phyloP scores from a whole-genome alignment of 2,888 invertebrate species.

The Agrochola litura region DNA sequence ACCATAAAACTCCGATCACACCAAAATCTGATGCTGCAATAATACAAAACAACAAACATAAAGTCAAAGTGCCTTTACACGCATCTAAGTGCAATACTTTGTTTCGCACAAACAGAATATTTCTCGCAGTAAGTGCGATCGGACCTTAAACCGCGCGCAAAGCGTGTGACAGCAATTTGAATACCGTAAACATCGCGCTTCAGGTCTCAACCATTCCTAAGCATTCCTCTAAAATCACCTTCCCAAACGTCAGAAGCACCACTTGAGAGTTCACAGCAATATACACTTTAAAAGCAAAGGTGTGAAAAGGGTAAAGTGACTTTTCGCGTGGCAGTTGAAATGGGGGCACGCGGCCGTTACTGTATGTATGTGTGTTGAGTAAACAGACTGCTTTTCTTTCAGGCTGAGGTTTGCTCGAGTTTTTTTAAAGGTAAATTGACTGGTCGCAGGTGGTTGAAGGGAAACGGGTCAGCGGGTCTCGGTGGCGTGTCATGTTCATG shows the following conservation, averaged over 20 bases:
- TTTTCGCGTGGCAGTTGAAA: slow-evolving; percentile 80
- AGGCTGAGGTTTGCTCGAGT: slow-evolving; percentile 82
- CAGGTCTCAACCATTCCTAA: slow-evolving; percentile 83
- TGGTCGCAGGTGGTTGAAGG: slow-evolving; percentile 85
- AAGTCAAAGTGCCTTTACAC: slow-evolving; percentile 8
- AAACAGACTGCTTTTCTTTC: slow-evolving; percentile 88
- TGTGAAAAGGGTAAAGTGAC: slow-evolving; percentile 75
- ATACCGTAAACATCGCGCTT: slow-evolving; percentile 85
- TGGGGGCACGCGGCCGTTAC: slow-evolving; percentile 83
- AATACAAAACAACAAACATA: slow-evolving; percentile 11
- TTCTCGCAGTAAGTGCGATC: slow-evolving; percentile 49
- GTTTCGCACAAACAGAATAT: slow-evolving; percentile 41
- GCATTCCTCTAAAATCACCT: slow-evolving; percentile 75
- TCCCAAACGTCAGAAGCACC: slow-evolving; percentile 72
- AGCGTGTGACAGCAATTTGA: slow-evolving; percentile 84
- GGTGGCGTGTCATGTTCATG: slow-evolving; percentile 87
- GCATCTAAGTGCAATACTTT: slow-evolving; percentile 42
- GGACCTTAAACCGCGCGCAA: slow-evolving; percentile 69
- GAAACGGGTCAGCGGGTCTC: slow-evolving; percentile 89
- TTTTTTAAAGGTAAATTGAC: slow-evolving; percentile 90
- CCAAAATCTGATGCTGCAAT: slow-evolving; percentile 8
- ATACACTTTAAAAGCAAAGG: slow-evolving; percentile 80
- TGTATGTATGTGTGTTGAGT: slow-evolving; percentile 87
- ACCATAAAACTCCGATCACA: slow-evolving; percentile 54
- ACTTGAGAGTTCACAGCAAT: slow-evolving; percentile 73